These are phyloP conservation scores for Tachina fera DNA, from an alignment of 2,888 invertebrate genomes.

Conservation along the genomic window DNA sequence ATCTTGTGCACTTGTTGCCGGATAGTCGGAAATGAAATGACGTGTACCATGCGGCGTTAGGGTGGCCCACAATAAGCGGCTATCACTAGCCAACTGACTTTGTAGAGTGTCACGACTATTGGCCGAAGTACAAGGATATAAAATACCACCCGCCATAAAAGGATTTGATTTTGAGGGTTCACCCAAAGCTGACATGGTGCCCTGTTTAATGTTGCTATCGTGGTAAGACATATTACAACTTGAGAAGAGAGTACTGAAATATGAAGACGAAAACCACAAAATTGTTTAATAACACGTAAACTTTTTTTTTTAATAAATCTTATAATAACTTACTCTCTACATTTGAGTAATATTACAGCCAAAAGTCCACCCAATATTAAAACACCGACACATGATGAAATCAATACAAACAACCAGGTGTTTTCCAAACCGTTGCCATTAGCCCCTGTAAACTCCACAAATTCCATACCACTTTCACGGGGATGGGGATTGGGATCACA, in stretches of 20 bases:
- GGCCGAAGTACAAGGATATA: constrained; percentile 85
- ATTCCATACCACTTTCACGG: constrained; percentile 88
- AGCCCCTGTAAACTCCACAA: constrained; percentile 91
- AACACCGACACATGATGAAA: constrained; percentile 91
- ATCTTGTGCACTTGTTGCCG: constrained; percentile 75
- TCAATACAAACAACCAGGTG: constrained; percentile 91
- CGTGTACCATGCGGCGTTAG: constrained; percentile 91
- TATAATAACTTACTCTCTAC: constrained; percentile 87
- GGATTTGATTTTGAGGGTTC: constrained; percentile 83
- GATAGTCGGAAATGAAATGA: constrained; percentile 88
- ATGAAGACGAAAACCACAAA: constrained; percentile 12
- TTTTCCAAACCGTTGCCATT: constrained; percentile 85
- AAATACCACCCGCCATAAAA: constrained; percentile 84
- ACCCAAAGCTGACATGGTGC: constrained; percentile 85
- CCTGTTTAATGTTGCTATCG: constrained; percentile 83
- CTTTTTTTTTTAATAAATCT: neutral
- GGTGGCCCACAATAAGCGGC: constrained; percentile 91
- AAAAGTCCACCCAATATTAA: constrained; percentile 90
- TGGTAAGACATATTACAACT: constrained; percentile 82
- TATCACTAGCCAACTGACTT: constrained; percentile 85
- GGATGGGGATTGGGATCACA: constrained; percentile 86
- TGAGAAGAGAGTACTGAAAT: constrained; percentile 73
- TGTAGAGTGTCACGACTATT: constrained; percentile 83
- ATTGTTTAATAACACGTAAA: neutral
- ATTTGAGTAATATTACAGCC: constrained; percentile 90